Evolutionary conservation across 1,140 invertebrate genomes (phyloP), one percentile per base, ranked within the genome.

Genomic region (Halictus rubicundus): DNA sequence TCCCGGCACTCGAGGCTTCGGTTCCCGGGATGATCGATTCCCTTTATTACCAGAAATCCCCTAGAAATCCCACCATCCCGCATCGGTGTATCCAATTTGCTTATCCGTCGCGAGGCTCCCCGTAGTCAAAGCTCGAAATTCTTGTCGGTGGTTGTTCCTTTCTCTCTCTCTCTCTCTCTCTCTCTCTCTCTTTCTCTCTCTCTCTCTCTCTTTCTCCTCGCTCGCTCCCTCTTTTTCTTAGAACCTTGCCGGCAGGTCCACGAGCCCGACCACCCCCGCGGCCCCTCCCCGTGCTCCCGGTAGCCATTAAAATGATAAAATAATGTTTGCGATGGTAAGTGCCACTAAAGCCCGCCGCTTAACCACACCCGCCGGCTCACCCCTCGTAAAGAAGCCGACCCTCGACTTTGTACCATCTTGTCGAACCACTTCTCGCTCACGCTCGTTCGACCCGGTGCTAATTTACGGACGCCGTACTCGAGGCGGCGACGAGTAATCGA

Each of bases 301-400:
- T 81, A 74, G 80, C 91, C 85, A 91, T 92, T 92, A 91, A 91
- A 92, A 92, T 92, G 90, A 92, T 92, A 90, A 92, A 92, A 92
- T 89, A 92, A 91, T 91, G 91, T 92, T 92, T 92, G 90, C 89
- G 78, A 88, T 90, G 89, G 87, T 91, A 91, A 92, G 91, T 92
- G 90, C 82, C 86, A 88, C 83, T 89, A 90, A 90, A 91, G 84
- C 81, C 80, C 69, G 84, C 87, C 86, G 88, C 88, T 90, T 90
- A 86, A 82, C 83, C 75, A 74, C 84, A 78, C 78, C 84, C 79
- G 73, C 81, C 57, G 81, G 72, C 82, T 80, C 75, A 76, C 70
- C 85, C 81, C 80, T 86, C 85, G 83, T 85, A 85, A 85, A 85
- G 82, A 85, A 85, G 78, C 77, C 83, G 82, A 84, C 83, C 81